These are phyloP conservation scores for Ranitomeya imitator DNA, from an alignment of 2,113 vertebrate genomes.

Conservation along the genomic window DNA sequence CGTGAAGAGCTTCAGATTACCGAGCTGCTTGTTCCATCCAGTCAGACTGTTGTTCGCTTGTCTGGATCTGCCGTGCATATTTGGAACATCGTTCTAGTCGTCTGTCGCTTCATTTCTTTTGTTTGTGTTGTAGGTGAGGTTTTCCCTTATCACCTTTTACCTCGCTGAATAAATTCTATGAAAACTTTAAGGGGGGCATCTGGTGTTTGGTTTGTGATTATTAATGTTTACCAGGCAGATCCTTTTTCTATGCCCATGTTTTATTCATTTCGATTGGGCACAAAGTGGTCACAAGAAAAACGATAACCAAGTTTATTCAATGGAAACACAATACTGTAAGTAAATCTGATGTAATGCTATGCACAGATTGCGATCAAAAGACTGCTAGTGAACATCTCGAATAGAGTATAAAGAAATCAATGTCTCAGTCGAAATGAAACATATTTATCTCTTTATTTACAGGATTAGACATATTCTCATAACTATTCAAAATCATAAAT, in stretches of 20 bases:
- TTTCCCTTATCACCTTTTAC: slow-evolving; percentile 8
- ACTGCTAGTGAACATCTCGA: slow-evolving; percentile 1
- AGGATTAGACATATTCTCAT: background rate
- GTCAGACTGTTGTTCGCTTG: background rate
- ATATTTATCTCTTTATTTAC: background rate
- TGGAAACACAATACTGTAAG: slow-evolving; percentile 8
- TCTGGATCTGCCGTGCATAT: slow-evolving; percentile 36
- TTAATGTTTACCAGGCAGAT: slow-evolving; percentile 42
- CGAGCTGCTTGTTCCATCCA: slow-evolving; percentile 54
- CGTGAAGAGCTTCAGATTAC: slow-evolving; percentile 39
- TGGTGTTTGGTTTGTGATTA: slow-evolving; percentile 15
- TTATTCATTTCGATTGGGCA: slow-evolving; percentile 11
- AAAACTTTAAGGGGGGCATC: background rate
- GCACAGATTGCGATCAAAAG: slow-evolving; percentile 5
- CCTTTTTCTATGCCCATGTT: background rate
- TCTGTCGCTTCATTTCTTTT: slow-evolving; percentile 18
- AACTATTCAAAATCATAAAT: background rate
- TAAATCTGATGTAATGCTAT: slow-evolving; percentile 27
- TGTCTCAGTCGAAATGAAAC: background rate
- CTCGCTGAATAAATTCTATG: background rate
- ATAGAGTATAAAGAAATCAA: background rate
- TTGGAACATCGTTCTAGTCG: slow-evolving; percentile 16
- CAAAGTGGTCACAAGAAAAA: background rate
- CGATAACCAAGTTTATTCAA: slow-evolving; percentile 3
- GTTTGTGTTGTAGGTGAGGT: slow-evolving; percentile 21